Base-by-base conservation (phyloP, 2,797 vertebrate genomes). In the Chelmon rostratus region DNA sequence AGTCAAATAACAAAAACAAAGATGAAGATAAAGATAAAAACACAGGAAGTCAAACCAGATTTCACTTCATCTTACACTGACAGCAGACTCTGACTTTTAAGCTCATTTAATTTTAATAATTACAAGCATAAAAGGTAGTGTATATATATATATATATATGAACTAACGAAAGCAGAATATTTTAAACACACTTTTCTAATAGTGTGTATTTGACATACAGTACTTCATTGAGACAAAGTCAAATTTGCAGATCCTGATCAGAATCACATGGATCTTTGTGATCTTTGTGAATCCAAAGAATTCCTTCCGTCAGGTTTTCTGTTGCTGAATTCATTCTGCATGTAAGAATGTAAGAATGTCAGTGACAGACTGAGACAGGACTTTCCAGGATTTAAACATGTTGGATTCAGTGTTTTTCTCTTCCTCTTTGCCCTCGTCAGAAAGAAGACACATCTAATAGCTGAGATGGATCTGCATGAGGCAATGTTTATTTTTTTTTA, bases 401-500 rank as follows among this genome's bases (percentile, higher is more conserved):
- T 38, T 35, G 8, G 57, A 31, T 11, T 4, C 3, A 31, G 18
- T n/a, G 0, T 52, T 23, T 35, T 31, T 75, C 13, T 67, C 42
- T 42, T 73, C 38, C 9, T 15, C 19, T 57, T 66, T 12, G 1
- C 68, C 19, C 10, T 52, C 3, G 11, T 35, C 6, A 67, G 8
- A 15, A 31, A 46, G 47, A 58, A 21, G 40, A 38, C 4, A 19
- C 1, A 6, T 5, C 63, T 46, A 5, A 13, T 35, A 16, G 42
- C 12, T 8, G 19, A 25, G 44, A 78, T 78, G 76, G 52, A 47
- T 37, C 53, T 49, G 25, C 13, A 0, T n/a, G 23, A 50, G 42
- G n/a, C 1, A n/a, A n/a, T n/a, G n/a, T n/a, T n/a, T n/a, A n/a
- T 37, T n/a, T n/a, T n/a, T n/a, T n/a, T n/a, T n/a, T n/a, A n/a